A percentile compares a stretch with the other conserved stretches of the same genome.
Evolutionary conservation across 2,113 vertebrate species (phyloP).

Genomic region (Spermophilus dauricus): DNA sequence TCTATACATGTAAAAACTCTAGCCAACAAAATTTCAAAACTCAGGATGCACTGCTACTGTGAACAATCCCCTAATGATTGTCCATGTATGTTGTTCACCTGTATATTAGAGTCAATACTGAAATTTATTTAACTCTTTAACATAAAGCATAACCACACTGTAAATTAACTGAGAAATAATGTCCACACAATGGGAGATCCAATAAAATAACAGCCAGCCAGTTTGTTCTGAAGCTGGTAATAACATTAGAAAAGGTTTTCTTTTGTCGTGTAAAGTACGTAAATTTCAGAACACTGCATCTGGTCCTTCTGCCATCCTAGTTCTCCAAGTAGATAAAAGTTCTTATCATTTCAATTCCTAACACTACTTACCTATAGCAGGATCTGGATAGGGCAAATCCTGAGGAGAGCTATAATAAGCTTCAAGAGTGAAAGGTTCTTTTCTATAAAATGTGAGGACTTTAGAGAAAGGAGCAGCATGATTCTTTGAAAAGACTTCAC

Average conservation of each 20-base stretch:
- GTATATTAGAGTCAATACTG: background rate
- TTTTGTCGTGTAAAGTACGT: background rate
- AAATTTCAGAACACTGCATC: background rate
- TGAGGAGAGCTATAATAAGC: constrained; percentile 95
- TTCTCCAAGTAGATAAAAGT: background rate
- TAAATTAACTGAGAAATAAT: background rate
- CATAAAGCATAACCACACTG: background rate
- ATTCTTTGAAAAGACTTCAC: constrained; percentile 98
- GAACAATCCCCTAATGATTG: background rate
- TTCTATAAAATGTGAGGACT: constrained; percentile 98
- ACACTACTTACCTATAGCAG: constrained; percentile 92
- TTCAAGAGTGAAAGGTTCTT: constrained; percentile 96
- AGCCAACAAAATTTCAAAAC: background rate
- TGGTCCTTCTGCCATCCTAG: background rate
- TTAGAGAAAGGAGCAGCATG: constrained; percentile 98
- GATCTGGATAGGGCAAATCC: constrained; percentile 94
- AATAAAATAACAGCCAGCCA: background rate
- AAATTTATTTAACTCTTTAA: background rate
- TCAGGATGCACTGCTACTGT: background rate
- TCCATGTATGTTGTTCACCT: background rate
- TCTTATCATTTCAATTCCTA: background rate
- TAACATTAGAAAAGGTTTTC: background rate
- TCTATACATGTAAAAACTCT: background rate
- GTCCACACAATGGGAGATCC: background rate
- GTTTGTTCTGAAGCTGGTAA: background rate